Evolutionary conservation across 2,797 vertebrate genomes (phyloP), one percentile per base, ranked within the genome.

Genomic region (Danio jaintianensis): DNA sequence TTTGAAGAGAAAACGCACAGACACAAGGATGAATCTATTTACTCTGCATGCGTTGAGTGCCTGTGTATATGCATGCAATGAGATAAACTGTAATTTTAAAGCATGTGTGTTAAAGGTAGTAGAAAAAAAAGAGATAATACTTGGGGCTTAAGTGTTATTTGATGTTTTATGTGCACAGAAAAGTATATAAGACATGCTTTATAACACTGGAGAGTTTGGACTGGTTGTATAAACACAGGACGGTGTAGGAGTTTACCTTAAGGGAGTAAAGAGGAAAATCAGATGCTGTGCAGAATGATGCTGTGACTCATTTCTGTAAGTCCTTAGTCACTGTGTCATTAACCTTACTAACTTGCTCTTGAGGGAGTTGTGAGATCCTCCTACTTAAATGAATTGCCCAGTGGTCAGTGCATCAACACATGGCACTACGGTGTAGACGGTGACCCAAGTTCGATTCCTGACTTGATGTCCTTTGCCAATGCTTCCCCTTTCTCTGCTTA

Each of bases 181-280:
- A 69, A 69, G 52, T 38, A 69, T 43, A 13, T 10, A 12, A 1
- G 45, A 56, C 84, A 83, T 10, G 16, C 75, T 29, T 29, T 29
- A 76, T 72, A 38, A 36, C 10, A 40, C 55, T 75, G 15, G 5
- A 8, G 47, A 29, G 53, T 29, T 76, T 1, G 13, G 22, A 52
- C 16, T 15, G 5, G 8, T 62, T 75, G 71, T 81, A 79, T 45
- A n/a, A 78, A 80, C 78, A 72, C 61, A 66, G 58, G 58, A 8
- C 15, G 43, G 22, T 50, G 48, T 75, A 62, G 75, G 70, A 75
- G 75, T 85, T 81, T 81, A 74, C 85, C 75, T 45, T 81, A n/a
- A 85, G 87, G 20, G 48, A 59, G 36, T 15, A 38, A 22, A 73
- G 29, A 18, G 18, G 13, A 55, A 43, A 73, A 43, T 45, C 47